Base-by-base conservation (phyloP, 2,888 invertebrate species). In the Ceramica pisi region DNA sequence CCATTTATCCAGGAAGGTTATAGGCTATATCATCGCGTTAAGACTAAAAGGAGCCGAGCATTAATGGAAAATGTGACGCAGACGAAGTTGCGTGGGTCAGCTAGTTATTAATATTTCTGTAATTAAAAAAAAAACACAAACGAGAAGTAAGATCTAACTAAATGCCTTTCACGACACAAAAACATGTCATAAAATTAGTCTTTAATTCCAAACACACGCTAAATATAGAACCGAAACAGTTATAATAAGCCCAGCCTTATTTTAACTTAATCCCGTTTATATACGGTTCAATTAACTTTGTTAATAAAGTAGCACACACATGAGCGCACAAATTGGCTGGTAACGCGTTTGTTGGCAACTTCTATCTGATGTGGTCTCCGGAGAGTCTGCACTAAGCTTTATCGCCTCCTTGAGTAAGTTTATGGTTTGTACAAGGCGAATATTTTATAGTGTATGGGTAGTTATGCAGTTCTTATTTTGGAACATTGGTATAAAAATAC, bases 211-310 rank as follows among this genome's bases (percentile, higher is more conserved):
- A 46, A 35, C 26, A 23, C 4, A 51, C 21, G 46, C 7, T 26
- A 38, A 57, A 61, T n/a, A 53, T 23, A 53, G 19, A 57, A 0
- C n/a, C 6, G 38, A 62, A 67, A 35, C 26, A 50, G 53, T 26
- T 61, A 69, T 48, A 23, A 57, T 73, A 53, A 62, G 6, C 38
- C 19, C 21, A 26, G 35, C 48, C 48, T 81, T 76, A 75, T 59
- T 67, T 75, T 60, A 64, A 60, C 60, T 16, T 21, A 70, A 62
- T 64, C 31, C 65, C 31, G 46, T 53, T 71, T 72, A 23, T 50
- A 60, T 31, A 67, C 62, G 60, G 71, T 74, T 69, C 70, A 75
- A 78, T 80, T 80, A 81, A 75, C 76, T 75, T 46, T 46, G 68
- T 80, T 75, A 61, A 71, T 67, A 69, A 71, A 69, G 46, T 46